Conservation (phyloP, 2,113 vertebrate genomes). For the Zapornia atra region DNA sequence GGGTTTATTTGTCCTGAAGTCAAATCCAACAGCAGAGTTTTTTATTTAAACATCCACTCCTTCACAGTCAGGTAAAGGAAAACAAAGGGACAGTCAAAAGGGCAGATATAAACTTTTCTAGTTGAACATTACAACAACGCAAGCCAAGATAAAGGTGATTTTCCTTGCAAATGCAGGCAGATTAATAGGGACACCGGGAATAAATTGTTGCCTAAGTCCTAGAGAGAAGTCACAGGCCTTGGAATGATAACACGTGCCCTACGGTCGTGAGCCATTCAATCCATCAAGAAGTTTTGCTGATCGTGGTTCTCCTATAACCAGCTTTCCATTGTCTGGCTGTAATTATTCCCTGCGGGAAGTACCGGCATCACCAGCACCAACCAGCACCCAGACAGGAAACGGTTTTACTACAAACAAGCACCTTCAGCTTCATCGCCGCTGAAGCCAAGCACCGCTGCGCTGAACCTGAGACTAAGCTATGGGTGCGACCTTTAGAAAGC, state of each 20-base stretch:
- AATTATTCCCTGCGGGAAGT: neutral
- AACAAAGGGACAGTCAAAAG: constrained; percentile 26
- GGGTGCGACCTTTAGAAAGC: neutral
- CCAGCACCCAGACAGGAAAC: neutral
- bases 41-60: neutral
- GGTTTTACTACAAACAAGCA: neutral
- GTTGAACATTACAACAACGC: neutral
- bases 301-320: neutral
- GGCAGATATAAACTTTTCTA: neutral
- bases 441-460: neutral
- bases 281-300: constrained; percentile 10
- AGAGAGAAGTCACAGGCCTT: neutral
- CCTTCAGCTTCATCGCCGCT: neutral
- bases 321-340: neutral
- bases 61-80: neutral
- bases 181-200: neutral
- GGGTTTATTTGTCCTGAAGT: neutral
- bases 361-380: neutral
- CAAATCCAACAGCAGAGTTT: neutral
- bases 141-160: neutral
- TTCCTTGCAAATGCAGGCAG: neutral
- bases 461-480: neutral
- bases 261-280: neutral
- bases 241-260: neutral
- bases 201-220: neutral